Percentiles rank a stretch among this genome's conserved stretches.
These are phyloP conservation scores for Tethya wilhelma DNA, from an alignment of 37 sponge, comb jelly and placozoan species.

Conservation along the genomic window DNA sequence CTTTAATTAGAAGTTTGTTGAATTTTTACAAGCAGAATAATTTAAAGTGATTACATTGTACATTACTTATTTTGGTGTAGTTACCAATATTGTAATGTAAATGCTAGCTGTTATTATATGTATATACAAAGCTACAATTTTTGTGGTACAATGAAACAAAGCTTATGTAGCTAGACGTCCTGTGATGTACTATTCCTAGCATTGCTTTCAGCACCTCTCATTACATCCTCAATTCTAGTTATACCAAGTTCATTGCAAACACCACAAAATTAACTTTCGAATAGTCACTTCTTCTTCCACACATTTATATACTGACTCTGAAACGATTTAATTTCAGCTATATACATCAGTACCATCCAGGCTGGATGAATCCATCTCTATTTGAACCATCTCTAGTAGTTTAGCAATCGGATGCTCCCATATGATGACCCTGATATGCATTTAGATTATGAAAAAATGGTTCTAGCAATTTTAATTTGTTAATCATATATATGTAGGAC, in stretches of 20 bases:
- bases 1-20: no score
- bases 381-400: neutral
- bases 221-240: neutral
- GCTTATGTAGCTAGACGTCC: no score
- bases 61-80: no score
- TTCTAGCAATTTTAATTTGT: neutral
- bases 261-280: neutral
- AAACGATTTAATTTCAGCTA: no score
- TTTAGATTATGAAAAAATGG: no score
- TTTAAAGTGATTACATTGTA: no score
- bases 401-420: neutral
- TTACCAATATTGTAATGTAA: no score
- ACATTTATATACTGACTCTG: neutral
- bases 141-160: no score
- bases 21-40: no score
- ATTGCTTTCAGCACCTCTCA: neutral
- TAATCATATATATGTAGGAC: neutral
- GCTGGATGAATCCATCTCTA: neutral
- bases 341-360: neutral
- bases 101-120: no score
- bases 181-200: neutral
- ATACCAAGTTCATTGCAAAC: neutral
- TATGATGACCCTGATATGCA: no score
- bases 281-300: neutral
- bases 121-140: no score